These are phyloP conservation scores for Hippopotamus amphibius DNA, from an alignment of 2,113 vertebrate genomes.

Conservation along the genomic window DNA sequence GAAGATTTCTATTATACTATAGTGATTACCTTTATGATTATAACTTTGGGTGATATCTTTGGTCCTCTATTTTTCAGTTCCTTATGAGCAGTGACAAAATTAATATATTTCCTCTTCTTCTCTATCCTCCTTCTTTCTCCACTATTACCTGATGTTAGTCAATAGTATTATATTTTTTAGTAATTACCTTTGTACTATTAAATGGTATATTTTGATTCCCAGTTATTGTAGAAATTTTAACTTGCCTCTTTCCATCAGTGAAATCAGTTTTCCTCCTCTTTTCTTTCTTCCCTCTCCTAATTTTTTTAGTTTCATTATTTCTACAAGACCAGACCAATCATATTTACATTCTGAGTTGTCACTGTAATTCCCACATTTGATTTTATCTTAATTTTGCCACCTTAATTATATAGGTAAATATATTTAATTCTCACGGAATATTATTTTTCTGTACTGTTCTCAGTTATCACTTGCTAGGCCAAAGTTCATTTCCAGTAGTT, in stretches of 20 bases:
- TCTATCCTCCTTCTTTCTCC: not conserved
- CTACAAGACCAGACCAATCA: not conserved
- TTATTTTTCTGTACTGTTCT: not conserved
- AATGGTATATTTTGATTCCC: not conserved
- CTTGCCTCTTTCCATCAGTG: not conserved
- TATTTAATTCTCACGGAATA: not conserved
- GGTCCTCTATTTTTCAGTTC: not conserved
- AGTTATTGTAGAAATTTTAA: not conserved
- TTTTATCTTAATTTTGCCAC: not conserved
- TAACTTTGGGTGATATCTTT: not conserved
- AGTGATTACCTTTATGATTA: not conserved
- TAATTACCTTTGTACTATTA: conserved; percentile 12
- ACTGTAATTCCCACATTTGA: not conserved
- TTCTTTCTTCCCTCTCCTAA: not conserved
- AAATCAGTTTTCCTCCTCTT: not conserved
- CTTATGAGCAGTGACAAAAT: not conserved
- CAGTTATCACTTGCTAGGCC: not conserved
- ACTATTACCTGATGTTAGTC: not conserved
- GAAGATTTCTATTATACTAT: not conserved
- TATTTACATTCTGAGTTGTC: not conserved
- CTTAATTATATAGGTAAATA: not conserved
- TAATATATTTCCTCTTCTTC: not conserved
- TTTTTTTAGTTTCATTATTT: not conserved
- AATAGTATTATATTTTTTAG: not conserved
- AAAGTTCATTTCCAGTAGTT: conserved; percentile 1